phyloP scores from a whole-genome alignment of 2,888 invertebrate genomes.

The Nymphalis polychloros region DNA sequence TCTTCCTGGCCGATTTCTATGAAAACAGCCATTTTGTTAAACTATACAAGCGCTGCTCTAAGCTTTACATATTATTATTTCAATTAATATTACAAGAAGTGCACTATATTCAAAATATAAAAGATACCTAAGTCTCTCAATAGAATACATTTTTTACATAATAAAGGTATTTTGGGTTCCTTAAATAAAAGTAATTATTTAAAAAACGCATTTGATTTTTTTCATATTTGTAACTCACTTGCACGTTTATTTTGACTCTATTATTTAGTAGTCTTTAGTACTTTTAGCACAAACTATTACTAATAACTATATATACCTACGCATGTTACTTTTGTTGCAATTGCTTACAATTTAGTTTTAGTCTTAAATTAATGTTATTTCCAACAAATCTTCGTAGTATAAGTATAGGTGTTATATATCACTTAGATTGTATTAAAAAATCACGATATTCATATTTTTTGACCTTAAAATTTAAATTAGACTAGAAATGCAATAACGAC shows the following conservation, averaged over 20 bases:
- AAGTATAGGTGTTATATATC: conserved; percentile 29
- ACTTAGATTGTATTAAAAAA: conserved; percentile 34
- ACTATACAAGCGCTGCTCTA: conserved; percentile 1
- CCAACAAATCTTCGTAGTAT: conserved; percentile 17
- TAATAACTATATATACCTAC: too few species aligned
- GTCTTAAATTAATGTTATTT: not conserved
- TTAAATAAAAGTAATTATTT: too few species aligned
- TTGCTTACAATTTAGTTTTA: conserved; percentile 4
- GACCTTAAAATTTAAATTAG: conserved; percentile 43
- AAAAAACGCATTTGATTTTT: too few species aligned
- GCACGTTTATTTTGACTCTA: too few species aligned
- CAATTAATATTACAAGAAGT: not conserved
- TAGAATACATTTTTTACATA: too few species aligned
- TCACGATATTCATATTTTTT: conserved; percentile 80
- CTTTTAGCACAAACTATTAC: too few species aligned
- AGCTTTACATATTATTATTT: conserved; percentile 6
- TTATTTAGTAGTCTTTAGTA: too few species aligned
- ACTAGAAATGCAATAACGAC: conserved; percentile 26
- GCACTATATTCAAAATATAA: not conserved
- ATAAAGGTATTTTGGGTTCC: too few species aligned
- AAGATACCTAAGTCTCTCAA: too few species aligned
- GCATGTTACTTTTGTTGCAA: conserved; percentile 5
- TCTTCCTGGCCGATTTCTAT: too few species aligned
- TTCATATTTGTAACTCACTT: too few species aligned
- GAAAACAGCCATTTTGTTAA: not conserved